Evolutionary conservation across 2,113 vertebrate species (phyloP), one percentile per base, ranked within the genome.

Genomic region (Centropus unirufus): DNA sequence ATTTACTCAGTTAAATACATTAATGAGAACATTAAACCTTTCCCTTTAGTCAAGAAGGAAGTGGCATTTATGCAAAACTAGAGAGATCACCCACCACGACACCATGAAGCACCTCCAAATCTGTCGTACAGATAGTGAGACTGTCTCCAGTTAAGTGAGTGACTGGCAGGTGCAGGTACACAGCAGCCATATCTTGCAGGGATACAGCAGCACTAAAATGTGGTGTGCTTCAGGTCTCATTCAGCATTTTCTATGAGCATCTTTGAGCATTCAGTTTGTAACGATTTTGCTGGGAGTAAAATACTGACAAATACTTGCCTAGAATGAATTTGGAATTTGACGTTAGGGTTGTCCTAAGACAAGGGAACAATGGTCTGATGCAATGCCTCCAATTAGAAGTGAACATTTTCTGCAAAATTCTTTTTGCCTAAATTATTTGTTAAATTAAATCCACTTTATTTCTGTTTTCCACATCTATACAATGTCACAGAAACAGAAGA

Each of bases 151-250:
- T 47, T 66, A 29, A 47, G 29, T 12, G 7, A 5, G 21, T 46
- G 67, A 67, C 58, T n/a, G 22, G n/a, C 42, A 54, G 44, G 20
- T 27, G n/a, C 4, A 16, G 15, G n/a, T 39, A 32, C 23, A 32
- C 30, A 49, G 23, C 3, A 8, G 12, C 14, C 27, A 15, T 26
- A 66, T 47, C 68, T 46, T 3, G 0, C 0, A 26, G 26, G 11
- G 34, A 67, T 88, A 83, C 2, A 17, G 12, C 49, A 89, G 12
- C 36, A 49, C 47, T 21, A 39, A 83, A 55, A 21, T 22, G 9
- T 40, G 11, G 14, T 18, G 1, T 30, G 11, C 7, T 51, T 73
- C 3, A 0, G 4, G 22, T 46, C 61, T 66, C 13, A 2, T 42
- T 57, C 39, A 68, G 10, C 6, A 40, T 51, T 16, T 82, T 80